phyloP scores from a whole-genome alignment of 2,888 invertebrate species.

The Dryobotodes eremita region DNA sequence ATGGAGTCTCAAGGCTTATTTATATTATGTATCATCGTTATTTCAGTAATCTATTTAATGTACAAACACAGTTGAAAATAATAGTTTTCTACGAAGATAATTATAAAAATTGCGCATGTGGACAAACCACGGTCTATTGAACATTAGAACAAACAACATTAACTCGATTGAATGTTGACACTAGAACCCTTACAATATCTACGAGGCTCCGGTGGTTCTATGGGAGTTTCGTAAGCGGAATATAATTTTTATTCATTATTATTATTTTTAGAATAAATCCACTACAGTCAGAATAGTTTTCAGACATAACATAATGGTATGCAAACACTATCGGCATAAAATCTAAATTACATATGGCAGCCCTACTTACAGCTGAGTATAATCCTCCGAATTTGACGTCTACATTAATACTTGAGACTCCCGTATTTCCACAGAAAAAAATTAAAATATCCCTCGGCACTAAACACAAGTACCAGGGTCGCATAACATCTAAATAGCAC shows the following conservation, averaged over 20 bases:
- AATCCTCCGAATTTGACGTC: neutral
- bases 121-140: neutral
- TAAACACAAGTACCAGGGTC: slow-evolving; percentile 14
- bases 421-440: neutral
- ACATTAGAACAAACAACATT: slow-evolving; percentile 20
- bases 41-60: neutral
- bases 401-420: neutral
- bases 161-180: slow-evolving; percentile 11
- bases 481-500: slow-evolving; percentile 54
- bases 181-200: slow-evolving; percentile 1
- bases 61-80: neutral
- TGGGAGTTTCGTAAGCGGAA: neutral
- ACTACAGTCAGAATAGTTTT: neutral
- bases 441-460: neutral
- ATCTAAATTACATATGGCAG: neutral
- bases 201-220: neutral
- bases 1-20: neutral
- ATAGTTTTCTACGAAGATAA: neutral
- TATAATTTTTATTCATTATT: neutral
- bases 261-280: neutral
- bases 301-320: too few relatives aligned
- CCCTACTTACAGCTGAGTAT: neutral
- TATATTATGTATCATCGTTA: too few relatives aligned
- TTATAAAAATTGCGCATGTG: neutral
- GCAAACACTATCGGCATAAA: neutral